Evolutionary conservation across 1,140 invertebrate species (phyloP).

Genomic region (Portunus trituberculatus): DNA sequence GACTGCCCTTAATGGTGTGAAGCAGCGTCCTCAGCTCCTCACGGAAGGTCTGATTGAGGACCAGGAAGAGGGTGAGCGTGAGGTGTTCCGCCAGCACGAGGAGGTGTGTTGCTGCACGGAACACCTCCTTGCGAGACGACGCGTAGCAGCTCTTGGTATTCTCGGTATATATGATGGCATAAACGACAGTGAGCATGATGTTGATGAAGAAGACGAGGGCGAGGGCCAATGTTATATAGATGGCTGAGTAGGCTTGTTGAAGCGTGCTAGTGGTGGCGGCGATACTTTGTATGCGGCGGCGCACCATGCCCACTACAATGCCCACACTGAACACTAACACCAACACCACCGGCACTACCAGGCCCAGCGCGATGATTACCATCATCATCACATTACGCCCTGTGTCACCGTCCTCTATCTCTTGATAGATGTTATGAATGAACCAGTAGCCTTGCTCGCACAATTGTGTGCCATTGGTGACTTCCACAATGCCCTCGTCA

Average conservation of each 20-base stretch:
- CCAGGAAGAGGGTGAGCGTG: constrained; percentile 43
- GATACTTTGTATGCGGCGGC: neutral
- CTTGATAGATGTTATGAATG: constrained; percentile 42
- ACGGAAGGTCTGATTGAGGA: constrained; percentile 52
- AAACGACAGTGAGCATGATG: constrained; percentile 15
- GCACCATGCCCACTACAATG: constrained; percentile 43
- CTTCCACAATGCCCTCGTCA: no score
- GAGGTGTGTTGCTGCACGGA: constrained; percentile 59
- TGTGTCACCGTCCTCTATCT: neutral
- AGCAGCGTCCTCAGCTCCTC: neutral
- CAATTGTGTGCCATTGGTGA: no score
- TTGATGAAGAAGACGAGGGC: constrained; percentile 43
- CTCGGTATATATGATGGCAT: constrained; percentile 38
- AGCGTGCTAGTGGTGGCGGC: constrained; percentile 44
- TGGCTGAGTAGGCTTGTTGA: constrained; percentile 47
- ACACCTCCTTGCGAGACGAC: constrained; percentile 48
- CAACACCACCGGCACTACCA: constrained; percentile 39
- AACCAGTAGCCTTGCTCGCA: constrained; percentile 35
- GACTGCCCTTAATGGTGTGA: no score
- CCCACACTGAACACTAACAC: constrained; percentile 42
- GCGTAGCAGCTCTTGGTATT: constrained; percentile 56
- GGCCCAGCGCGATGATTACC: neutral
- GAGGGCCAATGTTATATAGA: constrained; percentile 60
- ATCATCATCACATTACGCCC: constrained; percentile 18
- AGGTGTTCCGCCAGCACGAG: constrained; percentile 54